Evolutionary conservation across 2,888 invertebrate genomes (phyloP).

Genomic region (Mystacides longicornis): DNA sequence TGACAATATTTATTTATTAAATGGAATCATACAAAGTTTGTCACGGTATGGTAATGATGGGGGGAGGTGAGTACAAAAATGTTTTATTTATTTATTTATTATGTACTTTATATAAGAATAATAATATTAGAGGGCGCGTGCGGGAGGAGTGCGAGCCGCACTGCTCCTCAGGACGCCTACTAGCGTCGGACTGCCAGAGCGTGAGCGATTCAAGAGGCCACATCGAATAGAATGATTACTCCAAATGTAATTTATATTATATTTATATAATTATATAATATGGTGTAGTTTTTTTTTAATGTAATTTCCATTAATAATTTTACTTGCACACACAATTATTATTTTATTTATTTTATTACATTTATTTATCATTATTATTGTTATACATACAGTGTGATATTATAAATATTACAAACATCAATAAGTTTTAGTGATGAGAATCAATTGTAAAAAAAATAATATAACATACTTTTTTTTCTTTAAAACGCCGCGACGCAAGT

Average conservation of each 20-base stretch:
- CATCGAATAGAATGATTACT: not conserved
- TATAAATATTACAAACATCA: no score
- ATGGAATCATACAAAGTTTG: constrained; percentile 47
- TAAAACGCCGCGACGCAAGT: constrained; percentile 25
- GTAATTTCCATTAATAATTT: constrained; percentile 15
- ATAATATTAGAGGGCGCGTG: constrained; percentile 34
- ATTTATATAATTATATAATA: not conserved
- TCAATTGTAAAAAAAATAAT: constrained; percentile 27
- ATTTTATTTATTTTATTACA: constrained; percentile 23
- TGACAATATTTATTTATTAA: constrained; percentile 56
- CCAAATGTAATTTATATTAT: not conserved
- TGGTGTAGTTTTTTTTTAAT: no score
- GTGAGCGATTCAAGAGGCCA: no score
- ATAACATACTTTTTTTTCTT: constrained; percentile 25
- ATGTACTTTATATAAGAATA: constrained; percentile 31
- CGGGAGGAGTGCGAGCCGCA: constrained; percentile 34
- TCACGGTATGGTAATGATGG: constrained; percentile 52
- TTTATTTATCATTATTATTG: no score
- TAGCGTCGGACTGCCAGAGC: constrained; percentile 31
- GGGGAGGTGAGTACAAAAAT: constrained; percentile 50
- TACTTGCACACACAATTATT: constrained; percentile 27
- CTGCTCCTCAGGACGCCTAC: not conserved
- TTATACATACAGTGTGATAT: constrained; percentile 25
- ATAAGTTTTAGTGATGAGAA: constrained; percentile 25
- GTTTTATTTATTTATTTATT: constrained; percentile 29